phyloP scores from a whole-genome alignment of 1,140 invertebrate species.

The Alviniconcha marisindica region DNA sequence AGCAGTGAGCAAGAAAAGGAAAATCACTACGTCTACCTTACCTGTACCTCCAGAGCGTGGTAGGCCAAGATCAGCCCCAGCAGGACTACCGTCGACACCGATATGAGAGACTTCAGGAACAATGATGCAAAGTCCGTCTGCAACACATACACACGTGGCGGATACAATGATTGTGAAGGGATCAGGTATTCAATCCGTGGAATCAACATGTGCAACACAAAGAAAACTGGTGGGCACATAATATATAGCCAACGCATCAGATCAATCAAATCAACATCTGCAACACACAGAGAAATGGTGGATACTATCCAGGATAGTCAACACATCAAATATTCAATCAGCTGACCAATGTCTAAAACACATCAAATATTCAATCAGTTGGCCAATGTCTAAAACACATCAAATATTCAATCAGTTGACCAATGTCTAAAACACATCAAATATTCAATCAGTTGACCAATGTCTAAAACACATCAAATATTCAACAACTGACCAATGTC shows the following conservation, averaged over 20 bases:
- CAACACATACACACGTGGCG: slow-evolving; percentile 75
- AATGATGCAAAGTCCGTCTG: slow-evolving; percentile 97
- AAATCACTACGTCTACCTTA: slow-evolving; percentile 77
- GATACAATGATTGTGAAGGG: too few species aligned
- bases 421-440: too few species aligned
- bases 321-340: too few species aligned
- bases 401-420: too few species aligned
- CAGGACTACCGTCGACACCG: slow-evolving; percentile 98
- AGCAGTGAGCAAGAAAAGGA: neutral
- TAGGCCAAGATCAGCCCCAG: slow-evolving; percentile 99
- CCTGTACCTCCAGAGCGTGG: slow-evolving; percentile 99
- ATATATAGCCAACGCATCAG: neutral
- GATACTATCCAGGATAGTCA: neutral
- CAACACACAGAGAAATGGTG: neutral
- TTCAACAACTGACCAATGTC: too few species aligned
- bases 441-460: too few species aligned
- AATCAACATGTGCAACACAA: neutral
- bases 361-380: too few species aligned
- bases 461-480: too few species aligned
- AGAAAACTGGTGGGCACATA: neutral
- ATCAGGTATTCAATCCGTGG: too few species aligned
- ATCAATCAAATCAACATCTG: neutral
- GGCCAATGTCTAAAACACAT: too few species aligned
- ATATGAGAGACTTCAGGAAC: slow-evolving; percentile 98
- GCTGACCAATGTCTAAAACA: too few species aligned